phyloP scores from a whole-genome alignment of 2,888 invertebrate species.

The Drosophila paramelanica region DNA sequence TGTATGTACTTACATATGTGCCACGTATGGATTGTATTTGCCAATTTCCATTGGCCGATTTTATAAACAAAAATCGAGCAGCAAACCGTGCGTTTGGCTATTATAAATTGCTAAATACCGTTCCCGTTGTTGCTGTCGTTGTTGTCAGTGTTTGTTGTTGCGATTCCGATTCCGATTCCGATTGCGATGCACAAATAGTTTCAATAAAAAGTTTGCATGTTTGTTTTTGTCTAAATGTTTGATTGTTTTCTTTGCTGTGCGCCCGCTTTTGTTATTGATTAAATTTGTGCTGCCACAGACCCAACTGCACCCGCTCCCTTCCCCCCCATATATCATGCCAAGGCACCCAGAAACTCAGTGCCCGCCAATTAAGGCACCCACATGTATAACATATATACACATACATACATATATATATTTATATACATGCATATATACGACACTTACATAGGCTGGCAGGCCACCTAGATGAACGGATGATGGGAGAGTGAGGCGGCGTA shows the following conservation, averaged over 20 bases:
- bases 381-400: neutral
- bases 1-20: neutral
- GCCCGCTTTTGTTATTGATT: constrained; percentile 66
- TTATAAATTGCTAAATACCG: constrained; percentile 14
- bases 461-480: constrained; percentile 21
- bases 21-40: constrained; percentile 14
- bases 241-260: constrained; percentile 21
- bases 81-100: constrained; percentile 1
- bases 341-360: constrained; percentile 29
- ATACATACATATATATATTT: neutral
- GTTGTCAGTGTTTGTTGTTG: neutral
- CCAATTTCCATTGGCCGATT: constrained; percentile 24
- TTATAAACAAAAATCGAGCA: constrained; percentile 36
- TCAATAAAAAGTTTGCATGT: constrained; percentile 55
- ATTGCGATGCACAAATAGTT: constrained; percentile 38
- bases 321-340: constrained; percentile 1
- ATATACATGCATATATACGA: neutral
- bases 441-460: neutral
- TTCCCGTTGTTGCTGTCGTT: neutral
- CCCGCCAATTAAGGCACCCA: constrained; percentile 58
- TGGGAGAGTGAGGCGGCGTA: constrained; percentile 20
- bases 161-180: constrained; percentile 12
- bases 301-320: neutral
- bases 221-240: constrained; percentile 33
- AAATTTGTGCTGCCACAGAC: constrained; percentile 23